Evolutionary conservation across 2,888 invertebrate species (phyloP).

Genomic region (Platycnemis pennipes): DNA sequence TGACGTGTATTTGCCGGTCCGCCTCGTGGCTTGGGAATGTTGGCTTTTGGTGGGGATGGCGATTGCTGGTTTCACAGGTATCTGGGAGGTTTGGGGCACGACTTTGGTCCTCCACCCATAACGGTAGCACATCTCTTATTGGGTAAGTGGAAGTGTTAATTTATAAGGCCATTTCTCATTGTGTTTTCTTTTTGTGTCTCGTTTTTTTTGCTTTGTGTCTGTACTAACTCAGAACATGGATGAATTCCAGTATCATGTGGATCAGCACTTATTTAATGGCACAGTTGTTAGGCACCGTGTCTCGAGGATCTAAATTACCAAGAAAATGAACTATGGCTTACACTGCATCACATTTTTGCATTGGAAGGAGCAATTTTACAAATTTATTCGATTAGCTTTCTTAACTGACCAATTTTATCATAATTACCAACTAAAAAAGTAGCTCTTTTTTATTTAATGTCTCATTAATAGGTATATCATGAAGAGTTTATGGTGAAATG

Average conservation of each 20-base stretch:
- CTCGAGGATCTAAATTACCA: neutral
- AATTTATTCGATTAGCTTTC: too few species aligned
- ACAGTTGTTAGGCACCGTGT: neutral
- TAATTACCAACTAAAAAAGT: too few species aligned
- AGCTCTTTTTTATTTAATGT: too few species aligned
- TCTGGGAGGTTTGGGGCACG: neutral
- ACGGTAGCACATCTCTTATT: neutral
- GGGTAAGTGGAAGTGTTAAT: constrained; percentile 42
- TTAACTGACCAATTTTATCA: too few species aligned
- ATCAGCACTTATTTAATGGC: neutral
- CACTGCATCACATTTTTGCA: too few species aligned
- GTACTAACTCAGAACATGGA: neutral
- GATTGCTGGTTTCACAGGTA: neutral
- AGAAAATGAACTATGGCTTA: too few species aligned
- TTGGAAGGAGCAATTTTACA: too few species aligned
- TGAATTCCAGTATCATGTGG: neutral
- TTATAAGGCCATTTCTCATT: neutral
- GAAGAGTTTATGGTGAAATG: too few species aligned
- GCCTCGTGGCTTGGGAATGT: too few species aligned
- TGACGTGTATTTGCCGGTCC: too few species aligned
- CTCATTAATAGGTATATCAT: too few species aligned
- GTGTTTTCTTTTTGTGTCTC: neutral
- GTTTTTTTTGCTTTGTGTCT: neutral
- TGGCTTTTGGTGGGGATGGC: too few species aligned
- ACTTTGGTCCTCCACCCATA: constrained; percentile 15